Evolutionary conservation across 2,797 vertebrate species (phyloP), one percentile per base, ranked within the genome.

Genomic region (Delichon dasypus): DNA sequence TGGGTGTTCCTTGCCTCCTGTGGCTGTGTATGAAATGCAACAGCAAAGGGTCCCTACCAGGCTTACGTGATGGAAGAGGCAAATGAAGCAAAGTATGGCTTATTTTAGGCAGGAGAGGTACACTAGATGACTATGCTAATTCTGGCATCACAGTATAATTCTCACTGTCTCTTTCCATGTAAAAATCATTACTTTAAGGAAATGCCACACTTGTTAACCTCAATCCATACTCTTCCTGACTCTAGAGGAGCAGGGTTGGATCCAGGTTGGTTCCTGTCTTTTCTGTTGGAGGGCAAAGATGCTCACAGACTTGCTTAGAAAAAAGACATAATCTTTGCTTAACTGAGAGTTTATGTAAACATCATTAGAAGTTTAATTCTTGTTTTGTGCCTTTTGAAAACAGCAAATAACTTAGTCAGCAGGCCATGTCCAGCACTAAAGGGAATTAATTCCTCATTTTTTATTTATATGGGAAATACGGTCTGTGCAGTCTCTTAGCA

Each of bases 401-500:
- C 26, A 67, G 34, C 45, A 40, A 66, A 61, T 10, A 45, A 8
- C 34, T 73, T 36, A 6, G 12, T 78, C 51, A 66, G 67, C 71
- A 58, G 16, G 13, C 38, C 7, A 7, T 23, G 22, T 66, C 25
- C 55, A 79, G 20, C 44, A 48, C 40, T 54, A 30, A 81, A 79
- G 42, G 84, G 5, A 82, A 85, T 62, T 29, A 36, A 58, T 79
- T 83, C 9, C 1, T 73, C 78, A 38, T 38, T 66, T 85, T 76
- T 74, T 42, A 51, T 25, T 58, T 79, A 16, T 48, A 44, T 38
- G 29, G 62, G 26, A 88, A 85, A 75, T 61, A 42, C 1, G 5
- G 47, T 93, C 68, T 85, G 22, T 95, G 77, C 67, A 92, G 86
- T 91, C 90, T 94, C 91, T 89, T 96, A 90, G 74, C 79, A 58